Percentiles rank a stretch among this genome's conserved stretches.
Conservation (phyloP, 1,140 invertebrate species). For the Halesus radiatus region DNA sequence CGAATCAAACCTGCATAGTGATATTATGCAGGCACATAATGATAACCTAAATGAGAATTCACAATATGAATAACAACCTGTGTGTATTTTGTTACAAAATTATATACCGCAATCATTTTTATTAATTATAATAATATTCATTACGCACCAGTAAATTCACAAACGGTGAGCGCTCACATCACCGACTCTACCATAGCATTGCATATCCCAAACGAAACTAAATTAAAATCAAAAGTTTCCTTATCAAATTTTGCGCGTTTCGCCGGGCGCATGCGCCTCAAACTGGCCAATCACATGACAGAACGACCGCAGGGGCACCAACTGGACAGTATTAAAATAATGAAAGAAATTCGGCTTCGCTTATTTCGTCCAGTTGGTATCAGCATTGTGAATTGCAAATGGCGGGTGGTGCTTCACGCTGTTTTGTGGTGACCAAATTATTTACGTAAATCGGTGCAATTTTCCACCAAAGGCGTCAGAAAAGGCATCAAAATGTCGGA, state of each 20-base stretch:
- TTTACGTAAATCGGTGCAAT: conserved; percentile 72
- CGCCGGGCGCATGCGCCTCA: conserved; percentile 12
- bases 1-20: too few species aligned
- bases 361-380: conserved; percentile 61
- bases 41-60: too few species aligned
- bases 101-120: too few species aligned
- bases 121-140: too few species aligned
- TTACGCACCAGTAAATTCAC: too few species aligned
- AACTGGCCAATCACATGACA: conserved; percentile 18
- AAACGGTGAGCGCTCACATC: too few species aligned
- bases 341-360: conserved; percentile 36
- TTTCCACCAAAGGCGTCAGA: conserved; percentile 68
- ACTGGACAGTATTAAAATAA: background rate
- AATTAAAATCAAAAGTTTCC: background rate
- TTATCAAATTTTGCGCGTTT: conserved; percentile 45
- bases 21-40: too few species aligned
- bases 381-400: conserved; percentile 69
- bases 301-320: conserved; percentile 1
- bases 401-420: conserved; percentile 71
- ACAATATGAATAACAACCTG: too few species aligned
- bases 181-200: background rate
- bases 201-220: conserved; percentile 16
- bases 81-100: too few species aligned
- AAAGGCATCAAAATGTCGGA: conserved; percentile 69
- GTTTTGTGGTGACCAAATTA: conserved; percentile 70